Evolutionary conservation across 2,113 vertebrate genomes (phyloP), one percentile per base, ranked within the genome.

Genomic region (zebrafish (Danio rerio)): DNA sequence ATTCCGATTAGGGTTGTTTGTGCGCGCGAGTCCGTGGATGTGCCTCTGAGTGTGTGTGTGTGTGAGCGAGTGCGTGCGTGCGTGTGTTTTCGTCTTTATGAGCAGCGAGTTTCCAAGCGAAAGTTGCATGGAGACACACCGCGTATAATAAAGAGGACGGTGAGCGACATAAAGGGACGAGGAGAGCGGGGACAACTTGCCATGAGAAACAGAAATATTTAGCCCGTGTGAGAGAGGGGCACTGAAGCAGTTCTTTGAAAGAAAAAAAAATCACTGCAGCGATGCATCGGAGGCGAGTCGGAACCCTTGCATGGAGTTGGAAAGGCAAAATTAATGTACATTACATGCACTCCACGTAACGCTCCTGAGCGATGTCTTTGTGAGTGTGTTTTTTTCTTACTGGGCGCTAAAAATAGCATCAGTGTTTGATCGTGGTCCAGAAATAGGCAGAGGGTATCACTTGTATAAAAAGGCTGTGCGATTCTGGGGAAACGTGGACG

Each of bases 391-490:
- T 93, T 88, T 80, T 89, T 88, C 87, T 81, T 94, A 94, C 93
- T 93, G 93, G 92, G 94, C 94, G 94, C 97, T 98, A 99, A 98
- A 99, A 98, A 99, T 99, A 99, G 97, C 95, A 96, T 87, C 95
- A 94, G 93, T 95, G 94, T 96, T 97, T 97, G 96, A 98, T 98
- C 95, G 95, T 91, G 95, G 93, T 95, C 97, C 96, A 98, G 95
- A 98, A 99, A 98, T 99, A 99, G 97, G 97, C 95, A 92, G 95
- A 96, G 95, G 94, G 95, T 96, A 95, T 95, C 95, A 96, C 96
- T 96, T 95, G 95, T 96, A 97, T 96, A 96, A 92, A 97, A 96
- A 95, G 94, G 61, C 93, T 95, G 94, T 93, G 94, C 94, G 94
- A 95, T 92, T 94, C 95, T 93, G 93, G 95, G 94, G 95, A 95